These are phyloP conservation scores for Ateles fusciceps DNA, from an alignment of 2,797 vertebrate genomes.

Conservation along the genomic window DNA sequence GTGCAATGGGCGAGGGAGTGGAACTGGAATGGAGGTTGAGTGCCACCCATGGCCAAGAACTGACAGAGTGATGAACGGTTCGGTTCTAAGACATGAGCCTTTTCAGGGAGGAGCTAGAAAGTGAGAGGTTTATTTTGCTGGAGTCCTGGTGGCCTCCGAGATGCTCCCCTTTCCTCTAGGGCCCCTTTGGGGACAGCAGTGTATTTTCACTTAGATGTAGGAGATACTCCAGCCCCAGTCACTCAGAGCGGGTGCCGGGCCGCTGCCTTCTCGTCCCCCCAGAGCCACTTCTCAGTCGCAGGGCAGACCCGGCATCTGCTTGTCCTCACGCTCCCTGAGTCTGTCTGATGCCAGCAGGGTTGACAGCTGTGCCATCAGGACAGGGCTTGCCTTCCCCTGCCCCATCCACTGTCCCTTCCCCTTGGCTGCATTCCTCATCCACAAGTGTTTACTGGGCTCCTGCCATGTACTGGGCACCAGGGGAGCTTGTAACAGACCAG, in stretches of 20 bases:
- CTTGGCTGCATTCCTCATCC: not conserved
- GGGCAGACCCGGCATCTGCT: not conserved
- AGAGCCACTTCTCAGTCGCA: no score
- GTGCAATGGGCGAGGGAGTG: fast-evolving
- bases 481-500: not conserved
- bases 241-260: fast-evolving
- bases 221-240: not conserved
- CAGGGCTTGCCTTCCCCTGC: not conserved
- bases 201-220: not conserved
- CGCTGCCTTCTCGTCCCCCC: not conserved
- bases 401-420: not conserved
- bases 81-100: not conserved
- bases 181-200: not conserved
- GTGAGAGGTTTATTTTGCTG: not conserved
- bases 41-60: not conserved
- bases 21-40: not conserved
- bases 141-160: not conserved
- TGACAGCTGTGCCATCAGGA: not conserved
- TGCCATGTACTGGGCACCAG: not conserved
- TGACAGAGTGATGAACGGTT: no score
- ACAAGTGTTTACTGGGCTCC: not conserved
- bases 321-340: not conserved
- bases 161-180: not conserved
- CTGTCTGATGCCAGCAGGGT: not conserved
- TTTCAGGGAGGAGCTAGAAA: not conserved